Evolutionary conservation across 1,140 invertebrate genomes (phyloP).

Genomic region (Stenopsyche tienmushanensis): DNA sequence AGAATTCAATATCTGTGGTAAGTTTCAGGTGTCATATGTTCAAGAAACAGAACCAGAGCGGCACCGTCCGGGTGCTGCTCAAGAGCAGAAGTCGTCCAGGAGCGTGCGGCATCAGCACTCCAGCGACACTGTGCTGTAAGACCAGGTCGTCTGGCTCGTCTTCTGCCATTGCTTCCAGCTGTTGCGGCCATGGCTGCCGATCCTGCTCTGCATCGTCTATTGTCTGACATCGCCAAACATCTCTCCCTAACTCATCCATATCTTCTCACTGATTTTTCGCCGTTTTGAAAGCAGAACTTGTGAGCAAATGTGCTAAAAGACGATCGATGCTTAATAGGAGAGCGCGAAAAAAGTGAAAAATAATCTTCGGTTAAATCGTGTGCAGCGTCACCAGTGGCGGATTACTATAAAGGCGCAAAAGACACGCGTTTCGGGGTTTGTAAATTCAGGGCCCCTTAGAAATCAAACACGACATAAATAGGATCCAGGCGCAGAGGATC

Average conservation of each 20-base stretch:
- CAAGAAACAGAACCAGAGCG: neutral
- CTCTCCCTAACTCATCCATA: slow-evolving; percentile 10
- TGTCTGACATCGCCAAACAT: slow-evolving; percentile 10
- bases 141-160: slow-evolving; percentile 12
- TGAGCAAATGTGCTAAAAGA: too few relatives aligned
- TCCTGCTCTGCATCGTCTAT: slow-evolving; percentile 1
- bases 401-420: too few relatives aligned
- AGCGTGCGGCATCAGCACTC: slow-evolving; percentile 12
- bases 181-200: slow-evolving; percentile 14
- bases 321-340: too few relatives aligned
- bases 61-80: neutral
- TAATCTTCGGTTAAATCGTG: too few relatives aligned
- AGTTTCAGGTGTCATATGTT: slow-evolving; percentile 17
- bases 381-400: too few relatives aligned
- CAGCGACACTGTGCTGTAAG: slow-evolving; percentile 18
- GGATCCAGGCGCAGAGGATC: too few relatives aligned
- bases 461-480: too few relatives aligned
- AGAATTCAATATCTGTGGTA: neutral
- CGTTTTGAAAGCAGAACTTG: too few relatives aligned
- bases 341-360: too few relatives aligned
- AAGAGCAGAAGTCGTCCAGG: slow-evolving; percentile 12
- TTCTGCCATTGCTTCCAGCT: slow-evolving; percentile 15
- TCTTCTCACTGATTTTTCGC: slow-evolving; percentile 10
- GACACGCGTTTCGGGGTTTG: too few relatives aligned
- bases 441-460: too few relatives aligned